A percentile compares a stretch with the other conserved stretches of the same genome.
Evolutionary conservation across 1,140 invertebrate genomes (phyloP).

Genomic region (Pygmarrhopalites habei): DNA sequence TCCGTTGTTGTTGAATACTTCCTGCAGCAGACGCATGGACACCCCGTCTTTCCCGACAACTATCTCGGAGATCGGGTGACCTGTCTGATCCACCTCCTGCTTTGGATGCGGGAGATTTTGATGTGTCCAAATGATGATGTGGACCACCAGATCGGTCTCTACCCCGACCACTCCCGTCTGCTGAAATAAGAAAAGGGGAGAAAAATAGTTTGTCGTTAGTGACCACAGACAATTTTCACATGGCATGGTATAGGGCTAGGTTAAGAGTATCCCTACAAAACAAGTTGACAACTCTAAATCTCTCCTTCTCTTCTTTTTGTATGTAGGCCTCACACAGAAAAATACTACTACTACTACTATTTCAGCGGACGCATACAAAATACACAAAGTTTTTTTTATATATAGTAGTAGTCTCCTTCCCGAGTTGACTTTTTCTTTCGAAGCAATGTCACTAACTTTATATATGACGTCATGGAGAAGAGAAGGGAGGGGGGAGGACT

Average conservation of each 20-base stretch:
- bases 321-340: too few species aligned
- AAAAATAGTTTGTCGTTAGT: constrained; percentile 1
- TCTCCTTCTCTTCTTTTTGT: too few species aligned
- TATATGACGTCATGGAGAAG: too few species aligned
- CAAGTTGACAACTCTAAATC: too few species aligned
- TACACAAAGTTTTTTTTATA: constrained; percentile 7
- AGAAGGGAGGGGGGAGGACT: too few species aligned
- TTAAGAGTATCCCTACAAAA: too few species aligned
- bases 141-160: constrained; percentile 28
- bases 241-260: too few species aligned
- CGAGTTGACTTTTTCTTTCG: constrained; percentile 1
- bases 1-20: constrained; percentile 22
- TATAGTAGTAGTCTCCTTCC: constrained; percentile 8
- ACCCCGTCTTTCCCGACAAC: constrained; percentile 31
- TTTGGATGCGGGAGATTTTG: constrained; percentile 17
- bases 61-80: constrained; percentile 30
- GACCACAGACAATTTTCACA: too few species aligned
- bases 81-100: constrained; percentile 24
- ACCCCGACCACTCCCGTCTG: constrained; percentile 29
- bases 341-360: too few species aligned
- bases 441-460: constrained; percentile 11
- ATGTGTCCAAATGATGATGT: constrained; percentile 28
- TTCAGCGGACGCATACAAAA: constrained; percentile 15
- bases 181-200: not conserved
- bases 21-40: not conserved